A percentile compares a stretch with the other conserved stretches of the same genome.
phyloP scores from a whole-genome alignment of 2,797 vertebrate genomes.

The Schizopygopsis malacanthus region DNA sequence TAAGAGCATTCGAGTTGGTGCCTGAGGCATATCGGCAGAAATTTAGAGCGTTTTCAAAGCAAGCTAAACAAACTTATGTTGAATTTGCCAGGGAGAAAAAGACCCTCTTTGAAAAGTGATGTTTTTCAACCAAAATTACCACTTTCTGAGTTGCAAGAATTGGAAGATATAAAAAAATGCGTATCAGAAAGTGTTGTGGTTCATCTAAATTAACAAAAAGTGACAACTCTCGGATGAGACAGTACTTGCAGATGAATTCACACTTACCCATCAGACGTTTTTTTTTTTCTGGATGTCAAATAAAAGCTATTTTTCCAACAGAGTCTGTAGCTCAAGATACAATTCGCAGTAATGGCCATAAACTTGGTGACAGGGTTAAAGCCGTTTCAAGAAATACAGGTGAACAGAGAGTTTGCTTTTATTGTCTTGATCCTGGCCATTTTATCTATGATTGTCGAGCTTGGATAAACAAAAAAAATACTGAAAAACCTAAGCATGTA shows the following conservation, averaged over 20 bases:
- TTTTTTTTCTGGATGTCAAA: background rate
- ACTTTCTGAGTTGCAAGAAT: background rate
- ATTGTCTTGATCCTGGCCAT: too few species aligned
- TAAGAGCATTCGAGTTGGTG: too few species aligned
- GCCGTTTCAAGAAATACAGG: background rate
- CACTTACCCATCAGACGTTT: background rate
- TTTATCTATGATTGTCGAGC: too few species aligned
- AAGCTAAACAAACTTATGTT: too few species aligned
- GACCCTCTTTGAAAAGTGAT: background rate
- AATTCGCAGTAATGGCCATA: background rate
- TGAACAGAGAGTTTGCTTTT: background rate
- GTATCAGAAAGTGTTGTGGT: background rate
- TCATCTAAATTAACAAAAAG: background rate
- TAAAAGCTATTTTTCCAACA: background rate
- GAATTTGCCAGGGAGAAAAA: too few species aligned
- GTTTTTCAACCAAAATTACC: background rate
- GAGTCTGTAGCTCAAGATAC: background rate
- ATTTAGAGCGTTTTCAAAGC: too few species aligned
- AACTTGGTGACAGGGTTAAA: background rate
- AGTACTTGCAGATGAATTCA: background rate
- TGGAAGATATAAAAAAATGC: background rate
- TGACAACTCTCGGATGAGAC: background rate
- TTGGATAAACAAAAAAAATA: fast-evolving
- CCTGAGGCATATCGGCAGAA: too few species aligned
- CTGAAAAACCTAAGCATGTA: background rate